Base-by-base conservation (phyloP, 1,140 invertebrate species). In the Formica selysi region DNA sequence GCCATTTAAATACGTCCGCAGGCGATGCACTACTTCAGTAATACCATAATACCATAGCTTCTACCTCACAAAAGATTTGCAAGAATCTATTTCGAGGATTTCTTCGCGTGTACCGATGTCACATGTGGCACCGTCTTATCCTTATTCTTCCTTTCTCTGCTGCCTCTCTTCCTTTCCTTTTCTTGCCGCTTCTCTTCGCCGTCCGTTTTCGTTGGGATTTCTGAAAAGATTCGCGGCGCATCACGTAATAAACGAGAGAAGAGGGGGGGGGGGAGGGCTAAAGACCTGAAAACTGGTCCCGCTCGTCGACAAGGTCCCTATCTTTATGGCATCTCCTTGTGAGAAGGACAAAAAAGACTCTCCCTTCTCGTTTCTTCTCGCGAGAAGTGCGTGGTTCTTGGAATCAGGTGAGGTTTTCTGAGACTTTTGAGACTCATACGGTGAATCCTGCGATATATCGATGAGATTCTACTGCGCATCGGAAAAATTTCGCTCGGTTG, bases 401-500 rank as follows among this genome's bases (percentile, higher is more conserved):
- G 94, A 94, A 95, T 93, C 90, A 70, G 51, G 16, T 73, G 68
- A 87, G 86, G 89, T 92, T 95, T 95, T 95, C 94, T 93, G 86
- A 90, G 94, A 95, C 86, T 93, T 94, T 92, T 71, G 76, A 86
- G 65, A 71, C 87, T 76, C 83, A 76, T 94, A 91, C 92, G 85
- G 79, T 79, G 92, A 94, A 93, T 57, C 85, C 68, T 26, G 29
- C 8, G 1, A 16, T 48, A 54, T 61, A 29, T 65, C 51, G 22
- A 48, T 6, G 51, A n/a, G 7, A 10, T 6, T 26, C 7, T 61
- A 57, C 36, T 26, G 11, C 36, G 41, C 11, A 6, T 41, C 16
- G n/a, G 13, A 67, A 86, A 79, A 87, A 41, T 19, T n/a, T 22
- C 4, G 2, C 22, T 70, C 10, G 8, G 2, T 11, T 38, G 13